Evolutionary conservation across 2,113 vertebrate species (phyloP), one percentile per base, ranked within the genome.

Genomic region (Pseudopodoces humilis): DNA sequence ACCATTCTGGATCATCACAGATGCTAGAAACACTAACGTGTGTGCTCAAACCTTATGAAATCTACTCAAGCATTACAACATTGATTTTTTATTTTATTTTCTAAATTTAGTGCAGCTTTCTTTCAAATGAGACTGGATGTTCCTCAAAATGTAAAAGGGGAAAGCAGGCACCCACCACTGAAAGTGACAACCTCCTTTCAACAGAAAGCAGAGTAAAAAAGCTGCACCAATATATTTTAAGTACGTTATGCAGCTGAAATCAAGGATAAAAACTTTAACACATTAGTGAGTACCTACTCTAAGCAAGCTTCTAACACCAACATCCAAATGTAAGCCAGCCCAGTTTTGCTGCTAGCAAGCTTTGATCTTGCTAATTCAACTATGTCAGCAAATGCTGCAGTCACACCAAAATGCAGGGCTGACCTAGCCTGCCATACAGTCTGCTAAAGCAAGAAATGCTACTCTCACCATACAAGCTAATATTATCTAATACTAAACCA

Each of bases 311-410:
- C 59, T 67, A 86, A 77, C 55, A 86, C 11, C 50, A 85, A 60
- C 17, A 43, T 6, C 9, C 10, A 77, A 50, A 63, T 3, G 2
- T 46, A 77, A 92, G 37, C 24, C 79, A 92, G 76, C 35, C 55
- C 88, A 55, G 35, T 83, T 90, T 43, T 93, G 49, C 92, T 80
- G 70, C 83, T 50, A 72, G 75, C 49, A 68, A 88, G 88, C 92
- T 96, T 69, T 90, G 67, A 93, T 93, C 75, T 86, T 67, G 30
- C 59, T 47, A 92, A 92, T 90, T 93, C 85, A 53, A 59, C 75
- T 69, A 10, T 55, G 60, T 90, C 96, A 95, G 86, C 95, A 95
- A 96, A 86, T 70, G 52, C 88, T 92, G 92, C 76, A 80, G 67
- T 90, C 63, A 49, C 55, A 90, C 63, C 83, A 90, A 93, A 94